These are phyloP conservation scores for Pongo pygmaeus DNA, from an alignment of 2,113 vertebrate species.

Conservation along the genomic window DNA sequence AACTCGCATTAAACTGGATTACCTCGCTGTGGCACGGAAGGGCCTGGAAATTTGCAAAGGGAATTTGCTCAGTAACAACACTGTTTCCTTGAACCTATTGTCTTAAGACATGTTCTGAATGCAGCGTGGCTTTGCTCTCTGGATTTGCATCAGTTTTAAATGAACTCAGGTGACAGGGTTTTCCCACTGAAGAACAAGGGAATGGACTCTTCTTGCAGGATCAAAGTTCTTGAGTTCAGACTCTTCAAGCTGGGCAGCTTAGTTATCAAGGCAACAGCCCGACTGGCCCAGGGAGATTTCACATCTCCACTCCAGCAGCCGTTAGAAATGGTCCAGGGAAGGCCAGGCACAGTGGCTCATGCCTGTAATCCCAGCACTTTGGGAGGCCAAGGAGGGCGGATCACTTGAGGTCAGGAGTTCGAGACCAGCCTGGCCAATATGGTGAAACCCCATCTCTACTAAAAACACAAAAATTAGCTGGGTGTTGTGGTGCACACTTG, in stretches of 20 bases:
- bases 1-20: background rate
- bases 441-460: no score
- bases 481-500: no score
- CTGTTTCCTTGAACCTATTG: conserved; percentile 15
- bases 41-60: conserved; percentile 27
- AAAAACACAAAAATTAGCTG: no score
- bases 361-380: no score
- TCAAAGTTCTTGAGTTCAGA: background rate
- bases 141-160: background rate
- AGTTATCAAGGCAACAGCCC: fast-evolving
- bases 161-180: background rate
- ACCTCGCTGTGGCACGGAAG: background rate
- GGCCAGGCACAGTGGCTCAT: background rate
- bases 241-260: background rate
- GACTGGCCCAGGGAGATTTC: background rate
- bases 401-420: no score
- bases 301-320: fast-evolving
- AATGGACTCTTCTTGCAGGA: background rate
- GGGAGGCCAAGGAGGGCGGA: no score
- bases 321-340: background rate
- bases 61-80: background rate
- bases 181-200: background rate
- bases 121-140: background rate
- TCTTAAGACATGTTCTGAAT: background rate
- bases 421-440: no score